Evolutionary conservation across 2,113 vertebrate genomes (phyloP), one percentile per base, ranked within the genome.

Genomic region (Aspidoscelis tigris): DNA sequence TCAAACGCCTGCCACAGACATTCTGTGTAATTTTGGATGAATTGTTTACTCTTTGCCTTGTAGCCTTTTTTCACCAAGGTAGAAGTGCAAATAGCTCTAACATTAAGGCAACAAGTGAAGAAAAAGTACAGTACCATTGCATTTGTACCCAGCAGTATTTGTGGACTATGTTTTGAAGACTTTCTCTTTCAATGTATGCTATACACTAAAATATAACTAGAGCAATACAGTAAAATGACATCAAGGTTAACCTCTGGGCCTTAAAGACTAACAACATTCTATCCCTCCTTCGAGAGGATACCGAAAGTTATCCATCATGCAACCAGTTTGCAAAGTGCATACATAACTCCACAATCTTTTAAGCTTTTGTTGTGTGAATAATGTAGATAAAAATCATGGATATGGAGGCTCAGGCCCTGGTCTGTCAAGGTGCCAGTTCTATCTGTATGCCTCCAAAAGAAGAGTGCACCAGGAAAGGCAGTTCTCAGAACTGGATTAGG

Each of bases 401-500:
- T 75, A 33, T 0, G 80, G 76, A 88, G 77, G 20, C 81, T 65
- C 11, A 64, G 82, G 47, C 6, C 21, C 80, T 81, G 69, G 47
- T 81, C 81, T 91, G 90, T 55, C 44, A 66, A 64, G 80, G 64
- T 84, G 65, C 83, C 50, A 53, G 24, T 41, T 58, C 5, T 4
- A 0, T 47, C 47, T 9, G 2, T 61, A 12, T 11, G 12, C 2
- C 7, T 78, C 66, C 24, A 5, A 24, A 71, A 10, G 18, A 14
- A 26, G n/a, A 39, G 18, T 26, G 55, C 26, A 33, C 69, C 18
- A 43, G 82, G 58, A 80, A 2, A 83, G n/a, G 39, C 50, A 88
- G 44, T 91, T 88, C 88, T 82, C 73, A 91, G 88, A 88, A 87
- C n/a, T 82, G 53, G 78, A 64, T 82, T 85, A 89, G 66, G n/a